Conservation (phyloP, 1,140 invertebrate species). For the Drosophila murphyi region DNA sequence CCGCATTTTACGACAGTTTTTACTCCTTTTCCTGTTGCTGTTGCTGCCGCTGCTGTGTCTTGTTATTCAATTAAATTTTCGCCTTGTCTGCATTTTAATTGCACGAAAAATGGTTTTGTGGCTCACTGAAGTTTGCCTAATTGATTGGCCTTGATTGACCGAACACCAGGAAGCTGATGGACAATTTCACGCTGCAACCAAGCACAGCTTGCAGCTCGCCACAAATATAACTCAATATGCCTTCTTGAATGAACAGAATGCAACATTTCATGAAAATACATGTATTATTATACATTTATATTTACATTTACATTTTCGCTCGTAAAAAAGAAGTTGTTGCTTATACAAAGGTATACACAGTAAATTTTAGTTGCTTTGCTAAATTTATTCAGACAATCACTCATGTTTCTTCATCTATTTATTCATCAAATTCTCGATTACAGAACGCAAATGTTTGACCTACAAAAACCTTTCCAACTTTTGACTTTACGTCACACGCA, state of each 20-base stretch:
- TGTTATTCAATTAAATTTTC: slow-evolving; percentile 76
- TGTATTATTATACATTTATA: not conserved
- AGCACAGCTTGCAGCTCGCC: not conserved
- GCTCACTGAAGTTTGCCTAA: slow-evolving; percentile 8
- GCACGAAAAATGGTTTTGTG: slow-evolving; percentile 63
- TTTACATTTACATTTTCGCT: not conserved
- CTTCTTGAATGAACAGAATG: not conserved
- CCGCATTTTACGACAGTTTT: slow-evolving; percentile 67
- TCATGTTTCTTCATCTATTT: slow-evolving; percentile 26
- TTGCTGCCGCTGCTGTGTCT: slow-evolving; percentile 22
- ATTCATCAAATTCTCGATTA: slow-evolving; percentile 38
- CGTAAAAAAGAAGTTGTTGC: too few species aligned
- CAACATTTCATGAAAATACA: not conserved
- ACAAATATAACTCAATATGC: too few species aligned
- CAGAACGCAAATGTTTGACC: slow-evolving; percentile 41
- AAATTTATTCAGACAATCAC: slow-evolving; percentile 20
- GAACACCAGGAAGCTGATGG: slow-evolving; percentile 27
- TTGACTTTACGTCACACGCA: slow-evolving; percentile 31
- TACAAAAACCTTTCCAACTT: slow-evolving; percentile 47
- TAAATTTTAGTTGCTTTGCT: not conserved
- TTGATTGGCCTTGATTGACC: slow-evolving; percentile 21
- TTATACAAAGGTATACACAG: not conserved
- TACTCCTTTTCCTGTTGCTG: slow-evolving; percentile 29
- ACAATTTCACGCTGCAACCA: not conserved
- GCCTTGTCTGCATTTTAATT: slow-evolving; percentile 65